These are phyloP conservation scores for Podarcis muralis DNA, from an alignment of 2,113 vertebrate genomes.

Conservation along the genomic window DNA sequence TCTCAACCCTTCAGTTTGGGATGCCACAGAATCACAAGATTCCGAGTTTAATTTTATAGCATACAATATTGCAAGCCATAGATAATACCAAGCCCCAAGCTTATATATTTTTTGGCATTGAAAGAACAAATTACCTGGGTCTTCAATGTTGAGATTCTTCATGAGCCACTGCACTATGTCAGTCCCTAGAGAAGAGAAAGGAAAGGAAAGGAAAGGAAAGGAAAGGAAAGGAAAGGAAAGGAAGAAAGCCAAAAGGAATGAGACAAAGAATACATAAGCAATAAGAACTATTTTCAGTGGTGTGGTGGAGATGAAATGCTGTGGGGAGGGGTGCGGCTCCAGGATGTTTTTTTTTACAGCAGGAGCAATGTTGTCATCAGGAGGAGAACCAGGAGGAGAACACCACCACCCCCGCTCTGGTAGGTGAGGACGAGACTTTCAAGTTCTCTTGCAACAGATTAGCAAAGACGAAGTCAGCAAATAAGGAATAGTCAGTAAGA, in stretches of 20 bases:
- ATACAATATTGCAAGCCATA: neutral
- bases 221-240: conserved; percentile 3
- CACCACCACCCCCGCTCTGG: too few species aligned
- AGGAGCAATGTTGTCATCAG: too few species aligned
- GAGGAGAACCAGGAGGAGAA: too few species aligned
- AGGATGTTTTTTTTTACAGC: too few species aligned
- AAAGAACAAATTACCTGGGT: conserved; percentile 82
- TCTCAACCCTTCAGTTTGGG: neutral
- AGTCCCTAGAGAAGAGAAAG: conserved; percentile 75
- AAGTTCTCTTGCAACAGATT: too few species aligned
- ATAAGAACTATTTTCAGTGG: too few species aligned
- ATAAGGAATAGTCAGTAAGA: too few species aligned
- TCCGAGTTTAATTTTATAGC: neutral
- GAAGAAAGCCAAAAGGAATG: conserved; percentile 12
- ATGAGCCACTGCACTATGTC: conserved; percentile 96
- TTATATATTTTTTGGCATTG: neutral
- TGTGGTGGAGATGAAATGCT: too few species aligned
- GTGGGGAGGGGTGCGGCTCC: too few species aligned
- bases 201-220: conserved; percentile 29
- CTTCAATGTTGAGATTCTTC: conserved; percentile 91
- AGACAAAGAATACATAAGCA: neutral
- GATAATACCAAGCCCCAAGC: neutral
- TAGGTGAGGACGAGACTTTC: too few species aligned
- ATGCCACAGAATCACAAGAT: neutral
- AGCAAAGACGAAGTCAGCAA: too few species aligned